A percentile compares a stretch with the other conserved stretches of the same genome.
Conservation (phyloP, 1,140 invertebrate species). For the Drosophila subpulchrella region DNA sequence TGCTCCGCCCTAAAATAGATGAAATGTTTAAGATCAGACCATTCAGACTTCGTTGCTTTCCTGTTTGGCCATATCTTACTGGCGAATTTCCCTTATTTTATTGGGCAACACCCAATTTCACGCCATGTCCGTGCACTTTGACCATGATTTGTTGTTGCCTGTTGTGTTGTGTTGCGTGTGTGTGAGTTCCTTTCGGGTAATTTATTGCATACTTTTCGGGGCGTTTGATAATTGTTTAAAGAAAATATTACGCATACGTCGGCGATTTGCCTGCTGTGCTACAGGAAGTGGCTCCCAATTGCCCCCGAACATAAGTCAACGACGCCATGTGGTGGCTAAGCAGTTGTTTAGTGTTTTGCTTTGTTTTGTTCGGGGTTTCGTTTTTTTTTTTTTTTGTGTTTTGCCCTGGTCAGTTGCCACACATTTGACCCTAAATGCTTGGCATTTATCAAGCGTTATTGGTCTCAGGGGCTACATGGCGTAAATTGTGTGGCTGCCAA, state of each 20-base stretch:
- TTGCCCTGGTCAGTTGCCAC: conserved; percentile 50
- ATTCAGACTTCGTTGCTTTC: conserved; percentile 32
- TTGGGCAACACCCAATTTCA: conserved; percentile 58
- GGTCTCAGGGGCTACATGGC: conserved; percentile 80
- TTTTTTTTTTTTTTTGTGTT: too few species aligned
- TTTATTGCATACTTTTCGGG: conserved; percentile 76
- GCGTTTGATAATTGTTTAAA: conserved; percentile 82
- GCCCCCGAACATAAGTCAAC: conserved; percentile 58
- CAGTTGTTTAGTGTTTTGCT: conserved; percentile 27
- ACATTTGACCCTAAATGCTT: conserved; percentile 83
- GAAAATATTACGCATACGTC: conserved; percentile 81
- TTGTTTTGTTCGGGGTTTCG: conserved; percentile 22
- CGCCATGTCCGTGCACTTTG: conserved; percentile 50
- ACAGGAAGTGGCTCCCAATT: conserved; percentile 27
- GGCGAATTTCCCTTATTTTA: conserved; percentile 43
- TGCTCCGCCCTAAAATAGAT: neutral
- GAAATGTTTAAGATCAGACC: conserved; percentile 11
- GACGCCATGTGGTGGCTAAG: conserved; percentile 47
- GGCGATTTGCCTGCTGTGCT: conserved; percentile 60
- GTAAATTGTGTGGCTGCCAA: conserved; percentile 82
- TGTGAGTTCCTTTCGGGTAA: conserved; percentile 48
- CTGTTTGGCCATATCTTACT: neutral
- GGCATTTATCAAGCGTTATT: conserved; percentile 84
- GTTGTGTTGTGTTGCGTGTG: conserved; percentile 23
- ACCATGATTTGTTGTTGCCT: conserved; percentile 74